Evolutionary conservation across 2,797 vertebrate species (phyloP).

Genomic region (Cephalopachus bancanus): DNA sequence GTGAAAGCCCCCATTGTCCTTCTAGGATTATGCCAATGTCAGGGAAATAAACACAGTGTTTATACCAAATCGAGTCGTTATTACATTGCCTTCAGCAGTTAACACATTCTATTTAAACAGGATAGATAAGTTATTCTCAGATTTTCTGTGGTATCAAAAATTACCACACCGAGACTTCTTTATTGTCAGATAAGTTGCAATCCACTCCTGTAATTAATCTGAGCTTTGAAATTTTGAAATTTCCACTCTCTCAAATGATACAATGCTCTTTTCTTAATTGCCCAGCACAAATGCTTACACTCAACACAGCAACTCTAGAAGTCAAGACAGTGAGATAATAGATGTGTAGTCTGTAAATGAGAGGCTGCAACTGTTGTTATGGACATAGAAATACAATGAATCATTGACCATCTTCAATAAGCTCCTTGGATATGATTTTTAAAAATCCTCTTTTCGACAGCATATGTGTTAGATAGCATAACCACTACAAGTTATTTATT

Average conservation of each 20-base stretch:
- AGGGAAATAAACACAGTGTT: neutral
- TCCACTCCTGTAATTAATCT: neutral
- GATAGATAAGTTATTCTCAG: neutral
- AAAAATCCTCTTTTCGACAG: neutral
- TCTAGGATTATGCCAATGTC: neutral
- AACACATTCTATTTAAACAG: neutral
- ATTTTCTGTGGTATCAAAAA: neutral
- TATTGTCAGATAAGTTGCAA: neutral
- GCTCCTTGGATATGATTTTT: too few relatives aligned
- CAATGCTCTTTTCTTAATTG: neutral
- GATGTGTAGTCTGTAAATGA: fast-evolving
- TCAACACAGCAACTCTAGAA: too few relatives aligned
- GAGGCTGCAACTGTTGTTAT: neutral
- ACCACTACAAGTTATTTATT: neutral
- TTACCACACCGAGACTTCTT: neutral
- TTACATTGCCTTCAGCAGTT: neutral
- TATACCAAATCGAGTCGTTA: neutral
- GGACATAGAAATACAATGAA: neutral
- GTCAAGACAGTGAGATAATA: fast-evolving
- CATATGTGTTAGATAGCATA: too few relatives aligned
- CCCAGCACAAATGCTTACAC: neutral
- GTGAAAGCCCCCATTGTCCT: neutral
- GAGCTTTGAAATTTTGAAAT: neutral
- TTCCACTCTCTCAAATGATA: neutral
- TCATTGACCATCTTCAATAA: neutral